Base-by-base conservation (phyloP, 2,888 invertebrate species). In the Keiferia lycopersicella region DNA sequence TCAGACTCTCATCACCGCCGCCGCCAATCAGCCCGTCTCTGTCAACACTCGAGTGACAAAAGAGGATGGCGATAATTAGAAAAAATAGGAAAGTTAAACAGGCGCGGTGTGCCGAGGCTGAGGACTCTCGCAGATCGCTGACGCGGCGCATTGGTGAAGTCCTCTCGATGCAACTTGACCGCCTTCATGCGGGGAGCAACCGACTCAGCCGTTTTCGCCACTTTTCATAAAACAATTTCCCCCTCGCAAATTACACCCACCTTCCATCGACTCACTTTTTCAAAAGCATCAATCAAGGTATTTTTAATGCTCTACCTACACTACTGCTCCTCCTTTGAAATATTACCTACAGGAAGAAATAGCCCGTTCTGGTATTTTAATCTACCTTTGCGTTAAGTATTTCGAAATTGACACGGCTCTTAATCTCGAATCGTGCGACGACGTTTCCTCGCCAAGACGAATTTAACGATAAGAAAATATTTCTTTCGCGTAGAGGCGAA, bases 101-200 rank as follows among this genome's bases (percentile, higher is more conserved):
- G 75, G 73, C 71, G 79, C 78, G 75, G 74, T 70, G 79, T 76
- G 34, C 1, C 71, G 73, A 76, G 72, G 69, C 69, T 67, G 71
- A 86, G 84, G 74, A 81, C 83, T 71, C 87, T 88, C 73, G 74
- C 71, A 79, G 71, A 82, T 71, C 69, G 90, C 87, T 88, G 89
- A 89, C 81, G 77, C 77, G 69, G 74, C 79, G 72, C 70, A 75
- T 1, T 34, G 18, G 56, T 16, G 50, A 50, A 53, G 34, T 30
- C 71, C 74, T 71, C 74, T 79, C 80, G 76, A 83, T 75, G 75
- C 76, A 79, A 86, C 91, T 91, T 88, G 89, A 89, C 87, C 86
- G 90, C 83, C 80, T 86, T 85, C 80, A 74, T 74, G 73, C 70
- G 73, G 74, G 75, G 85, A 85, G 80, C 81, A 81, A 85, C 85